Percentiles rank a stretch among this genome's conserved stretches.
Evolutionary conservation across 2,113 vertebrate genomes (phyloP).

Genomic region (Saccopteryx leptura): DNA sequence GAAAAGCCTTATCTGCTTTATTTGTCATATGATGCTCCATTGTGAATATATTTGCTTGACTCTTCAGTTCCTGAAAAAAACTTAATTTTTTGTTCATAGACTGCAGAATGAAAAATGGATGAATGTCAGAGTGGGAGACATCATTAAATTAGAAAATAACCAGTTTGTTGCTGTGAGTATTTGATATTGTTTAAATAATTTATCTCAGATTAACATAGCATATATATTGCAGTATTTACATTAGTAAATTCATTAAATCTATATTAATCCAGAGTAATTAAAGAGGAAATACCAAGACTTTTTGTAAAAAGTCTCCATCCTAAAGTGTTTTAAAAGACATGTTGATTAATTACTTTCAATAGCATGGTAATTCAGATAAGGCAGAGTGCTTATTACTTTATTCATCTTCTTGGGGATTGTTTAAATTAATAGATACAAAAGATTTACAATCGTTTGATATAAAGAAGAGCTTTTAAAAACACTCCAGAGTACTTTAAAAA

Average conservation of each 20-base stretch:
- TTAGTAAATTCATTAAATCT: conserved; percentile 54
- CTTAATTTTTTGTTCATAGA: conserved; percentile 71
- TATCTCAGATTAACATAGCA: conserved; percentile 24
- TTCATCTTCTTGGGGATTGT: neutral
- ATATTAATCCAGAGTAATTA: neutral
- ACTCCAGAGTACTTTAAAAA: conserved; percentile 27
- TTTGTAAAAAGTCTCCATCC: neutral
- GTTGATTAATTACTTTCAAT: conserved; percentile 43
- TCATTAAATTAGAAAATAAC: conserved; percentile 90
- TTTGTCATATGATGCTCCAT: neutral
- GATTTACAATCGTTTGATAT: conserved; percentile 3
- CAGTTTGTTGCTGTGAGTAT: conserved; percentile 91
- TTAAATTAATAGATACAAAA: neutral
- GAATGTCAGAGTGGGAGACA: conserved; percentile 87
- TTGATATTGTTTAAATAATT: conserved; percentile 32
- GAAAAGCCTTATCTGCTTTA: neutral
- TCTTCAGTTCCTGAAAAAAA: conserved; percentile 24
- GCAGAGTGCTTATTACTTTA: neutral
- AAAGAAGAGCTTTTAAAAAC: conserved; percentile 51
- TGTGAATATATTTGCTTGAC: neutral
- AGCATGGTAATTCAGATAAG: neutral
- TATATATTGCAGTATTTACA: conserved; percentile 1
- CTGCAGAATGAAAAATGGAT: conserved; percentile 90
- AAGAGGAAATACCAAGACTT: neutral
- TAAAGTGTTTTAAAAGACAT: conserved; percentile 6